These are phyloP conservation scores for Penaeus vannamei DNA, from an alignment of 1,140 invertebrate species.

Conservation along the genomic window DNA sequence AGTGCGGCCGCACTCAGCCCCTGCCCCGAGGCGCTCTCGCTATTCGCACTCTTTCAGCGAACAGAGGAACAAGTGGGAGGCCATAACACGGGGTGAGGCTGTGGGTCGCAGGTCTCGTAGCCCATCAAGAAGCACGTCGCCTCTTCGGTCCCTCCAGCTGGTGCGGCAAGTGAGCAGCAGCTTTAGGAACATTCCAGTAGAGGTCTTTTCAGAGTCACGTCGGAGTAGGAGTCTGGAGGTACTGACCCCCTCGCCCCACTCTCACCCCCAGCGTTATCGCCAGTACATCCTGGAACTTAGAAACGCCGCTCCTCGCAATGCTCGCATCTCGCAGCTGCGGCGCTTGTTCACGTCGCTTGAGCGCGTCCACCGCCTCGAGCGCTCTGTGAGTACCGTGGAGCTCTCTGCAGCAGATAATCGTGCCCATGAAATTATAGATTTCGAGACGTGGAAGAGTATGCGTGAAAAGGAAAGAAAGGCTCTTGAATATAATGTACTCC, in stretches of 20 bases:
- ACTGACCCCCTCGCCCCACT: slow-evolving; percentile 62
- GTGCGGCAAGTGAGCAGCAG: slow-evolving; percentile 62
- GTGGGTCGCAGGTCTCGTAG: slow-evolving; percentile 52
- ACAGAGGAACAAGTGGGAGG: slow-evolving; percentile 66
- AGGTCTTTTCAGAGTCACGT: slow-evolving; percentile 43
- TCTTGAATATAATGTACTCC: slow-evolving; percentile 84
- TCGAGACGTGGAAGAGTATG: slow-evolving; percentile 87
- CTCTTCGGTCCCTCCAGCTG: slow-evolving; percentile 62
- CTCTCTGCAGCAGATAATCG: slow-evolving; percentile 77
- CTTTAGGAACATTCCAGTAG: slow-evolving; percentile 64
- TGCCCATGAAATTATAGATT: slow-evolving; percentile 85
- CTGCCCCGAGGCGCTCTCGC: slow-evolving; percentile 44
- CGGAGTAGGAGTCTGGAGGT: slow-evolving; percentile 64
- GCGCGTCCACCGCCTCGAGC: slow-evolving; percentile 86
- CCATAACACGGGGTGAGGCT: slow-evolving; percentile 54
- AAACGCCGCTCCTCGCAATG: slow-evolving; percentile 82
- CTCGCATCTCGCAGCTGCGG: slow-evolving; percentile 87
- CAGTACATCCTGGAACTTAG: slow-evolving; percentile 81
- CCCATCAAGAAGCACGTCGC: slow-evolving; percentile 59
- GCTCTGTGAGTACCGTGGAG: slow-evolving; percentile 80
- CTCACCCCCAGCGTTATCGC: slow-evolving; percentile 69
- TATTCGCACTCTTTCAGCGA: slow-evolving; percentile 60
- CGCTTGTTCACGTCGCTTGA: slow-evolving; percentile 90
- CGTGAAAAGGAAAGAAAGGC: slow-evolving; percentile 85
- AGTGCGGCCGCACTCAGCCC: slow-evolving; percentile 52